phyloP scores from a whole-genome alignment of 2,113 vertebrate genomes.

The Hylia prasina region DNA sequence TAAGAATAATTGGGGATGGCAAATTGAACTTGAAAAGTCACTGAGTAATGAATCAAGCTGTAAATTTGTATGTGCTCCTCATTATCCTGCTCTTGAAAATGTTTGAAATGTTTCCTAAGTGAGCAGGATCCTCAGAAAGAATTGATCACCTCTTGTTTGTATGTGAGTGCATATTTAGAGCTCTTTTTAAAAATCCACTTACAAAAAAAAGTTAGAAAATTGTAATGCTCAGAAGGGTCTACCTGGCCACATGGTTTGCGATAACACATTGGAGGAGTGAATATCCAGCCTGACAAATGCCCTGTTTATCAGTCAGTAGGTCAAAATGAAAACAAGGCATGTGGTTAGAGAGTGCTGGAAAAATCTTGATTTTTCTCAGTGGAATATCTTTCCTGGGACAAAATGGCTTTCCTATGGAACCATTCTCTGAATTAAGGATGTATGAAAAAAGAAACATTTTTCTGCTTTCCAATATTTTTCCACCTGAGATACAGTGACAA shows the following conservation, averaged over 20 bases:
- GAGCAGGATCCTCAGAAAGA: neutral
- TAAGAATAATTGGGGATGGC: neutral
- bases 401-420: neutral
- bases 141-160: neutral
- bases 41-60: neutral
- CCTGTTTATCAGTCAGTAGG: neutral
- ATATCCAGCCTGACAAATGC: neutral
- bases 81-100: neutral
- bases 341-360: neutral
- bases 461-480: slow-evolving; percentile 11
- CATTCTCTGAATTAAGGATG: neutral
- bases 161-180: neutral
- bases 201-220: neutral
- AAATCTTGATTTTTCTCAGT: neutral
- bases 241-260: neutral
- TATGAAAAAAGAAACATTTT: neutral
- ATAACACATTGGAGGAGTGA: neutral
- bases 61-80: neutral
- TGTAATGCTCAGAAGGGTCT: neutral
- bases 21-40: neutral
- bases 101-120: neutral
- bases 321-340: neutral
- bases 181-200: neutral
- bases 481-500: slow-evolving; percentile 19
- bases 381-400: neutral